Percentiles rank a stretch among this genome's conserved stretches.
These are phyloP conservation scores for Eulithis prunata DNA, from an alignment of 2,888 invertebrate species.

Conservation along the genomic window DNA sequence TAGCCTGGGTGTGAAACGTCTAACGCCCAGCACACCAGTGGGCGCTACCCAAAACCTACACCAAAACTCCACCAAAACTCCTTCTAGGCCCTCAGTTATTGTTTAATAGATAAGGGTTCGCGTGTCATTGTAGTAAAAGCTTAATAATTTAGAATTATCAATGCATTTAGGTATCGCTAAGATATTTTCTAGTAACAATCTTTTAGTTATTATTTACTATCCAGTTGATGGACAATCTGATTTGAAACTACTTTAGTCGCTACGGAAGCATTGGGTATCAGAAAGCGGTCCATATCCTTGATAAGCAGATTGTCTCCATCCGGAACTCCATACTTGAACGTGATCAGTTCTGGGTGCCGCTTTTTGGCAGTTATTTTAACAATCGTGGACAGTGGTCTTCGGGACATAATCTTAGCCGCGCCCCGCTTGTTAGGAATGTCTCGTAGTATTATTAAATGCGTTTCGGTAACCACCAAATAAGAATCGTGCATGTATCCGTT, in stretches of 20 bases:
- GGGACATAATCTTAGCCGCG: slow-evolving; percentile 93
- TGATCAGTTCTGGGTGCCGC: slow-evolving; percentile 97
- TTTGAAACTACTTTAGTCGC: slow-evolving; percentile 95
- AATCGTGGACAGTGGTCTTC: slow-evolving; percentile 94
- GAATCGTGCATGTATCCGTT: slow-evolving; percentile 96
- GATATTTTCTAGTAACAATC: slow-evolving; percentile 21
- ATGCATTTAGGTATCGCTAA: slow-evolving; percentile 17
- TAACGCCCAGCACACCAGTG: no score
- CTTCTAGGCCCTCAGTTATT: background rate
- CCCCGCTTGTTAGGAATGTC: slow-evolving; percentile 91
- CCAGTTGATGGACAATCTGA: slow-evolving; percentile 87
- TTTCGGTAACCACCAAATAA: slow-evolving; percentile 92
- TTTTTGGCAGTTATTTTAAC: slow-evolving; percentile 99
- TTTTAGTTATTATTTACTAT: slow-evolving; percentile 54
- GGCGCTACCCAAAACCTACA: no score
- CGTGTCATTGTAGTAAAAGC: slow-evolving; percentile 4
- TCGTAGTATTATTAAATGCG: slow-evolving; percentile 93
- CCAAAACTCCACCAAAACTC: no score
- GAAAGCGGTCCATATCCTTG: slow-evolving; percentile 95
- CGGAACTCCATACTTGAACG: slow-evolving; percentile 96
- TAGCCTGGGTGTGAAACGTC: no score
- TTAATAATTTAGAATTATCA: slow-evolving; percentile 16
- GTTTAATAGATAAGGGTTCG: background rate
- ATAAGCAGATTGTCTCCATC: slow-evolving; percentile 92
- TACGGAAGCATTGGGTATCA: slow-evolving; percentile 95